These are phyloP conservation scores for Hesperophylax magnus DNA, from an alignment of 1,140 invertebrate genomes.

Conservation along the genomic window DNA sequence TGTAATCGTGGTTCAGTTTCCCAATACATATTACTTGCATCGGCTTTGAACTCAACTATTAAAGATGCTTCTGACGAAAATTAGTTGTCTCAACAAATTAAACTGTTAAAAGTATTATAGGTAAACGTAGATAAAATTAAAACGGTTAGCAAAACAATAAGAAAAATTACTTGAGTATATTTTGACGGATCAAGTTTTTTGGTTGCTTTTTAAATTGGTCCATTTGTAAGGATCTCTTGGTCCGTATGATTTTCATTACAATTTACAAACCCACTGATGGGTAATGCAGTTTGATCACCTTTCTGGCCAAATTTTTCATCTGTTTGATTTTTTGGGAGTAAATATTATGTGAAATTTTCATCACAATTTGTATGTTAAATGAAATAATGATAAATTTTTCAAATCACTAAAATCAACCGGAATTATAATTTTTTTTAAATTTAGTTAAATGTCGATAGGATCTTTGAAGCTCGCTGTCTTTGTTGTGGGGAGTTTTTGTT, in stretches of 20 bases:
- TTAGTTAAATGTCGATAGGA: constrained; percentile 11
- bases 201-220: neutral
- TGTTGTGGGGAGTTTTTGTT: neutral
- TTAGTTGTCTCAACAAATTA: neutral
- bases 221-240: neutral
- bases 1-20: too few species aligned
- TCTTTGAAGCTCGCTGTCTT: constrained; percentile 15
- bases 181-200: neutral
- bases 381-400: too few species aligned
- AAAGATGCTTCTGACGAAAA: neutral
- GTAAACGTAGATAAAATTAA: constrained; percentile 1
- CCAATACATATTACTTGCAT: neutral
- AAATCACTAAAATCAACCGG: constrained; percentile 5
- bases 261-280: too few species aligned
- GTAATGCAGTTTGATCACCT: too few species aligned
- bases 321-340: too few species aligned
- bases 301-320: too few species aligned
- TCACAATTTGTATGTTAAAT: too few species aligned
- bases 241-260: neutral
- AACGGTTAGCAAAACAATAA: neutral
- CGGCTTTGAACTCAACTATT: neutral
- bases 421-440: neutral
- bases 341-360: too few species aligned
- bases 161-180: neutral
- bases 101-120: neutral